Base-by-base conservation (phyloP, 2,888 invertebrate genomes). In the Lycia hirtaria region DNA sequence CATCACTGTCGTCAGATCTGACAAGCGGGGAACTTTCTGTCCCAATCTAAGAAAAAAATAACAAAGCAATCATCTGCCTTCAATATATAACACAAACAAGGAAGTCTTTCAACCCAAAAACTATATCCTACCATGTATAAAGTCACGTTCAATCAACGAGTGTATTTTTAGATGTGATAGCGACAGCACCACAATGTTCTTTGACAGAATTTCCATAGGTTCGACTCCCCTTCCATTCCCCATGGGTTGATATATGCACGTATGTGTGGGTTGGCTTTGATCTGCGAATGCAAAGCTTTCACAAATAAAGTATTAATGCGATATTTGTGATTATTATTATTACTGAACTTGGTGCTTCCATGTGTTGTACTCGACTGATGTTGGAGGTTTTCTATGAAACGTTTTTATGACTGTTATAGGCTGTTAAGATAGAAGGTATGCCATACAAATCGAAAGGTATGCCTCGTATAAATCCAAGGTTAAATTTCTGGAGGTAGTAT, bases 151-250 rank as follows among this genome's bases (percentile, higher is more conserved):
- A 65, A 62, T 62, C 65, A 57, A 20, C 19, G 17, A 26, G 43
- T 33, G 44, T 40, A 50, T 62, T 64, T 64, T 62, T 44, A 55
- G 54, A 57, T 58, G 56, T 26, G 43, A 48, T 26, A 41, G 55
- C 55, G 57, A 53, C 57, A 47, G 32, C 48, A 54, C 26, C 59
- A 28, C 44, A 53, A 51, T 55, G 55, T 59, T 62, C 58, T 63
- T 62, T 60, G 62, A 63, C 35, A 45, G 49, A 61, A 65, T 65
- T 63, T 60, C 55, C 63, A 65, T 65, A 62, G 41, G 41, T 41
- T 41, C n/a, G 50, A 51, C 49, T 56, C 59, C 53, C 52, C 59
- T 62, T 61, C 58, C 64, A 58, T 55, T 59, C 53, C 57, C 53
- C 49, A 56, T 50, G 33, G 19, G 35, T 35, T 15, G 17, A 24